phyloP scores from a whole-genome alignment of 2,797 vertebrate genomes.

The Chromis chromis region DNA sequence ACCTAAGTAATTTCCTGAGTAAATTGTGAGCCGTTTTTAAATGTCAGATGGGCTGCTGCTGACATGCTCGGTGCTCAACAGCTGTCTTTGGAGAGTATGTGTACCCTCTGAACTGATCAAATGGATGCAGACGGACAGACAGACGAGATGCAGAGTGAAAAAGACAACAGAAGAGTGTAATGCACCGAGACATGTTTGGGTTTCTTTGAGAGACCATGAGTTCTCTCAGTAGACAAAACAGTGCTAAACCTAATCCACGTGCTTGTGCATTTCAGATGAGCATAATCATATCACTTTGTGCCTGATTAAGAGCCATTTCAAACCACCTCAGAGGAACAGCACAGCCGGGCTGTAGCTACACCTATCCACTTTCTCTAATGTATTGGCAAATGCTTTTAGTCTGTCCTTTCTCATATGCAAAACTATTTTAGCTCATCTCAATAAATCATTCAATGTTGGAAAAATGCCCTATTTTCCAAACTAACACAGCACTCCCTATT shows the following conservation, averaged over 20 bases:
- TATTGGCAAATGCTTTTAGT: constrained; percentile 57
- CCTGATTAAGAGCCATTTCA: constrained; percentile 55
- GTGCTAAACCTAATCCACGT: constrained; percentile 12
- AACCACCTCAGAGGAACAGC: constrained; percentile 26
- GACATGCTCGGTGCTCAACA: constrained; percentile 28
- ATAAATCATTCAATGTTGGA: constrained; percentile 64
- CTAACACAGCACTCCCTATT: constrained; percentile 13
- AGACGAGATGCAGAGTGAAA: background rate
- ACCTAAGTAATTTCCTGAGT: constrained; percentile 19
- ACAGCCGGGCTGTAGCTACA: constrained; percentile 19
- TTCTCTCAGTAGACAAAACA: constrained; percentile 18
- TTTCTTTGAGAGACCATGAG: constrained; percentile 7
- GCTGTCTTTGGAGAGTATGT: constrained; percentile 17
- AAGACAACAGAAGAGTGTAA: background rate
- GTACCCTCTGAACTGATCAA: constrained; percentile 37
- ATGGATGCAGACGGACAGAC: constrained; percentile 22
- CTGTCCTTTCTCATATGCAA: constrained; percentile 45
- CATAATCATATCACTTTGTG: constrained; percentile 50
- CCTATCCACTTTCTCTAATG: constrained; percentile 23
- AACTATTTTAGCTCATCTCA: constrained; percentile 61
- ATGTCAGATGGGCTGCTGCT: constrained; percentile 18
- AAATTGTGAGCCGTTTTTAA: constrained; percentile 30
- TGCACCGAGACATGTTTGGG: constrained; percentile 2
- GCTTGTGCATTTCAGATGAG: constrained; percentile 25
- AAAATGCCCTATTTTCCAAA: constrained; percentile 44